Percentiles rank a stretch among this genome's conserved stretches.
These are phyloP conservation scores for Ranitomeya variabilis DNA, from an alignment of 2,113 vertebrate species.

Conservation along the genomic window DNA sequence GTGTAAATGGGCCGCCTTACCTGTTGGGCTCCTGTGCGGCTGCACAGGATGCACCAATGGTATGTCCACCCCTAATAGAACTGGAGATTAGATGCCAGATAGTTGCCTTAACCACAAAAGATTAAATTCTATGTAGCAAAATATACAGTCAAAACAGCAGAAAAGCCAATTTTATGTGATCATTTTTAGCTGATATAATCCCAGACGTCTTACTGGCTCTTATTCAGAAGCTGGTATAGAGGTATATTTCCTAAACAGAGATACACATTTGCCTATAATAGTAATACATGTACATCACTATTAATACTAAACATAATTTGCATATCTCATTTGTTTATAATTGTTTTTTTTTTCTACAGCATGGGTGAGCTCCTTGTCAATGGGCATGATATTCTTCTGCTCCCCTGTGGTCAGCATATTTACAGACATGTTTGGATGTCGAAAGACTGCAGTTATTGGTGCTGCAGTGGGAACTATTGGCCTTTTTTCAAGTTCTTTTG, in stretches of 20 bases:
- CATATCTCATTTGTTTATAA: background rate
- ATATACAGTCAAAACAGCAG: background rate
- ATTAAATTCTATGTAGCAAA: background rate
- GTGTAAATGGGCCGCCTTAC: too few relatives aligned
- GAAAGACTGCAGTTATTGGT: constrained; percentile 83
- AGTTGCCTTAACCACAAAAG: too few relatives aligned
- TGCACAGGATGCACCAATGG: too few relatives aligned
- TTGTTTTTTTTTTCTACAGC: constrained; percentile 72
- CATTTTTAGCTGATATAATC: too few relatives aligned
- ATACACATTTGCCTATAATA: background rate
- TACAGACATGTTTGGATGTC: constrained; percentile 90
- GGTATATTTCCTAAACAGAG: too few relatives aligned
- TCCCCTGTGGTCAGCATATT: constrained; percentile 94
- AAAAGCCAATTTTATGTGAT: too few relatives aligned
- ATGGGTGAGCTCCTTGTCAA: constrained; percentile 91
- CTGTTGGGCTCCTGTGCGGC: too few relatives aligned
- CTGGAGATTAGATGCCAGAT: too few relatives aligned
- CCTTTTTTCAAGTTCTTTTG: constrained; percentile 91
- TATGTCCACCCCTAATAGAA: too few relatives aligned
- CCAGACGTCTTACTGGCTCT: too few relatives aligned
- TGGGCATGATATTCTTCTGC: constrained; percentile 99
- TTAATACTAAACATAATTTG: background rate
- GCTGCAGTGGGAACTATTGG: constrained; percentile 86
- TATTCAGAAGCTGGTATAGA: too few relatives aligned
- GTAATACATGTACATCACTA: background rate